Base-by-base conservation (phyloP, 2,888 invertebrate genomes). In the Dendrolimus pini region DNA sequence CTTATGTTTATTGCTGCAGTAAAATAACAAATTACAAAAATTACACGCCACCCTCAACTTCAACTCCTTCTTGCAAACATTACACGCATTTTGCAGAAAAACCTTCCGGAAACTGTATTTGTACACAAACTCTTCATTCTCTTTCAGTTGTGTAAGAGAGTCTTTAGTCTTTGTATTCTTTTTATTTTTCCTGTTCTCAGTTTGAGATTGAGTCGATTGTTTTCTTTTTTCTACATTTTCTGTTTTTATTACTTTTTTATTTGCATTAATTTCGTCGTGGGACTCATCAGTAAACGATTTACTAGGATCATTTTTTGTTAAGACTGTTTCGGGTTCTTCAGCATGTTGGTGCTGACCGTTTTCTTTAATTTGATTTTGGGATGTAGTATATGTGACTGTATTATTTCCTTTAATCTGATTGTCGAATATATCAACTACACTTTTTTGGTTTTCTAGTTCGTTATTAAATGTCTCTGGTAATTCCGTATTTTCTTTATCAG, bases 51-150 rank as follows among this genome's bases (percentile, higher is more conserved):
- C 74, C 60, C 85, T 73, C 0, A 67, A 59, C 1, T 79, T 72
- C 60, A 91, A 66, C 42, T 81, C 78, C 41, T 82, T 85, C 62
- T 91, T 90, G 64, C 92, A 92, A 56, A 89, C 74, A 56, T 91
- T 88, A 61, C 95, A 95, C 7, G 92, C 80, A 61, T 92, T 93
- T 54, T 92, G 90, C 47, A 93, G 80, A 71, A 93, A 94, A 12
- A 94, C 93, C 71, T 92, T 92, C 9, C 94, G 89, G 57, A 94
- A 94, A 69, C 91, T 93, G 62, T 94, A 93, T 62, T 93, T 92
- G 68, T 94, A 93, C 56, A 94, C 92, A 55, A 93, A 87, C 58
- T 92, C 92, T 58, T 93, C 92, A 52, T 92, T 93, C 41, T 92
- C 92, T 61, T 92, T 89, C 41, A 86, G 72, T 7, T 72, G 79